Evolutionary conservation across 35 echinoderm and acorn worm genomes (phyloP), one percentile per base, ranked within the genome.

Genomic region (Nesometra sesokonis): DNA sequence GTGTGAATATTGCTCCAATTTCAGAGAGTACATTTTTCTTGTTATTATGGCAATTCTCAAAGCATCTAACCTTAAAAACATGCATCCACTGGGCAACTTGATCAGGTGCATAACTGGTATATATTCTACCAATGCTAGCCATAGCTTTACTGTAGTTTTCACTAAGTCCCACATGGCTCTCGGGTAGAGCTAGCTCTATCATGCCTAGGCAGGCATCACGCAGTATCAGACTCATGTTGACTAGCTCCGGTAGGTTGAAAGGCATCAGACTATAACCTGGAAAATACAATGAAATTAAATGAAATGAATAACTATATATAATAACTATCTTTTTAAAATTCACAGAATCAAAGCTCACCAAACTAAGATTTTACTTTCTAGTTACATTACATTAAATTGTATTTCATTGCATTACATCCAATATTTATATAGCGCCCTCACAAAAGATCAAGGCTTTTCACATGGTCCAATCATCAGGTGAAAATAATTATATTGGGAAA

Each of bases 191-290:
- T 37, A 88, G 82, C 79, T 97, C 89, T 15, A 97, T 90, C 91
- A 97, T 97, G 31, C 94, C 94, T 0, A 97, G 82, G 52, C 94
- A 97, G 13, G 94, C 91, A 77, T 97, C 93, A 8, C 89, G 83
- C 80, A 97, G 82, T 2, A 84, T 37, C 38, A 91, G n/a, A 86
- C 94, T 97, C 83, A 97, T 88, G 1, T 86, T 81, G 3, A 91
- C 91, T 32, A 97, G 86, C 76, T 93, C 92, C 32, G 86, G 82
- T 34, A 93, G 76, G 29, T 76, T 77, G 80, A 97, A 97, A 5
- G 94, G 94, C 94, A 97, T 97, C 34, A 97, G 57, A 80, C 94
- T 97, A 17, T 80, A 78, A 31, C 86, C 67, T 40, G 23, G 80
- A 33, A 23, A 84, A 27, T 83, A 31, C 32, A 29, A 78, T 34